A percentile compares a stretch with the other conserved stretches of the same genome.
These are phyloP conservation scores for Odontocolon sp. DNA, from an alignment of 2,888 invertebrate species.

Conservation along the genomic window DNA sequence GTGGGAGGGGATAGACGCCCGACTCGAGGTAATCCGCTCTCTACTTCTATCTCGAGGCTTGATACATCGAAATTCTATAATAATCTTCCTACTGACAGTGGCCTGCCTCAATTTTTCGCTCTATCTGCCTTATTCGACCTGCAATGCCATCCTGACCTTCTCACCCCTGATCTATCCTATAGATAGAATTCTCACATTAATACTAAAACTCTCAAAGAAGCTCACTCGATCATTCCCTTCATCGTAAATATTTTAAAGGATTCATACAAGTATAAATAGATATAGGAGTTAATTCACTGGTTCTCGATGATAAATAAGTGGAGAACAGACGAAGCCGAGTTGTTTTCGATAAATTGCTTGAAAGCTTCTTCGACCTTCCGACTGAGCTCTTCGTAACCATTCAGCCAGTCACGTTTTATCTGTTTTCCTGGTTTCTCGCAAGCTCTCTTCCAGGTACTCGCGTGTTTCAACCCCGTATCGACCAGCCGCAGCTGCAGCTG, in stretches of 20 bases:
- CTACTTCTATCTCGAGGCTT: constrained; percentile 51
- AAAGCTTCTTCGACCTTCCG: constrained; percentile 32
- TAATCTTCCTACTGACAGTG: constrained; percentile 14
- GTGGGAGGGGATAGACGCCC: constrained; percentile 33
- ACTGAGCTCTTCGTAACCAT: constrained; percentile 2
- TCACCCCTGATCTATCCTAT: constrained; percentile 11
- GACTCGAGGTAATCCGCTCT: constrained; percentile 49
- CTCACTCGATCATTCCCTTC: constrained; percentile 2
- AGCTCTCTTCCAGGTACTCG: constrained; percentile 25
- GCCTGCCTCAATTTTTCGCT: not conserved
- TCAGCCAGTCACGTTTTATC: constrained; percentile 51
- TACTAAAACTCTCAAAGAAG: too few species aligned
- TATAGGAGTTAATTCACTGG: constrained; percentile 38
- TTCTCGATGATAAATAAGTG: constrained; percentile 45
- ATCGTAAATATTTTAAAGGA: not conserved
- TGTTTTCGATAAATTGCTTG: constrained; percentile 52
- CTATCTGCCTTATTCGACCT: constrained; percentile 4
- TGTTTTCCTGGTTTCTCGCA: constrained; percentile 43
- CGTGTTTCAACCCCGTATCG: constrained; percentile 34
- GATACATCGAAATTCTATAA: constrained; percentile 62
- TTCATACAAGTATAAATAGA: not conserved
- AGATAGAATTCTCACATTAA: too few species aligned
- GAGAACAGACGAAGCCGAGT: constrained; percentile 18
- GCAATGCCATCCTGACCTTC: constrained; percentile 19
- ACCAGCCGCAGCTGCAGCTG: constrained; percentile 39